A percentile compares a stretch with the other conserved stretches of the same genome.
These are phyloP conservation scores for Thelaira solivaga DNA, from an alignment of 2,888 invertebrate species.

Conservation along the genomic window DNA sequence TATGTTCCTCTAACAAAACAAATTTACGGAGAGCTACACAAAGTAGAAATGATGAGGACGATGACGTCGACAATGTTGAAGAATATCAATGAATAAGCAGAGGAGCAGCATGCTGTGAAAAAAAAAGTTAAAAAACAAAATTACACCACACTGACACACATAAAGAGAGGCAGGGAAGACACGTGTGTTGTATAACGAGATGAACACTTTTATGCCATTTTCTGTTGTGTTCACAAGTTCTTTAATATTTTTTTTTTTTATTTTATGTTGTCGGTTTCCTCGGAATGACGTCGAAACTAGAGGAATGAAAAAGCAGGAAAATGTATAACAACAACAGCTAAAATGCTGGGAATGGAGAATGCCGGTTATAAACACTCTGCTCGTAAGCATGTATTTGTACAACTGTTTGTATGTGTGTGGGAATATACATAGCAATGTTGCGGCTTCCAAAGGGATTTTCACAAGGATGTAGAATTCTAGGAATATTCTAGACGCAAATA, in stretches of 20 bases:
- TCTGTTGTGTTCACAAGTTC: constrained; percentile 42
- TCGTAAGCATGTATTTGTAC: background rate
- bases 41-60: background rate
- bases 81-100: background rate
- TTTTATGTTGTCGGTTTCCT: constrained; percentile 9
- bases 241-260: constrained; percentile 15
- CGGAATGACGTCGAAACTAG: constrained; percentile 34
- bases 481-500: constrained; percentile 50
- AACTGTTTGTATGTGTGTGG: background rate
- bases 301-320: constrained; percentile 3
- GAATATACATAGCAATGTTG: background rate
- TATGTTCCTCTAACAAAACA: constrained; percentile 5
- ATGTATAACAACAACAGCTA: constrained; percentile 27
- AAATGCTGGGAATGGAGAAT: constrained; percentile 3
- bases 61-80: background rate
- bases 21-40: background rate
- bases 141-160: background rate
- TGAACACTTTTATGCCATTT: constrained; percentile 15
- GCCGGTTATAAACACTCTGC: constrained; percentile 14
- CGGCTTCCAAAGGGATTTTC: constrained; percentile 36
- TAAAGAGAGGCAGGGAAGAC: constrained; percentile 39
- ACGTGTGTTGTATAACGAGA: constrained; percentile 31
- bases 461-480: constrained; percentile 44
- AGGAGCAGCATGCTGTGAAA: background rate
- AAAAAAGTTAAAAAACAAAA: background rate